A percentile compares a stretch with the other conserved stretches of the same genome.
Evolutionary conservation across 2,888 invertebrate genomes (phyloP).

Genomic region (Dryobota labecula): DNA sequence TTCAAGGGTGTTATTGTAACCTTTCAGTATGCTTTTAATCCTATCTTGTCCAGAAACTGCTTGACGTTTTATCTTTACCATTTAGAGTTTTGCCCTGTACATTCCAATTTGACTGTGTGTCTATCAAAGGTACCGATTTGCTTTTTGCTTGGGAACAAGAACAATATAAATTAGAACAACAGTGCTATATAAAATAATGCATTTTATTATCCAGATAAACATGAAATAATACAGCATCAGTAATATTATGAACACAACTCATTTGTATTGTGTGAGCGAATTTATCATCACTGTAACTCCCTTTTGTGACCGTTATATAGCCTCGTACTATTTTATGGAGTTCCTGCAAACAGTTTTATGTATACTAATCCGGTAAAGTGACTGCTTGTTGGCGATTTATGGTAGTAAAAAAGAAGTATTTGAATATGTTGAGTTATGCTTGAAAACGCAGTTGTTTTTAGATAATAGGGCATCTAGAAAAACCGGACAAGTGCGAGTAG

Average conservation of each 20-base stretch:
- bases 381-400: conserved; percentile 60
- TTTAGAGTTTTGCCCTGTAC: background rate
- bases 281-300: conserved; percentile 52
- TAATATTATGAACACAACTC: conserved; percentile 47
- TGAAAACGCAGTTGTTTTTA: background rate
- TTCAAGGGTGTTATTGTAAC: background rate
- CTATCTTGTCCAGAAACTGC: fast-evolving
- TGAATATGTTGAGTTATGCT: conserved; percentile 2
- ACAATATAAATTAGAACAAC: background rate
- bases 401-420: conserved; percentile 23
- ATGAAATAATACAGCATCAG: conserved; percentile 34
- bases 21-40: background rate
- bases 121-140: background rate
- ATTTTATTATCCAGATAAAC: conserved; percentile 5
- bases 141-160: background rate
- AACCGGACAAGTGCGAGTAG: too few species aligned
- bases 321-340: conserved; percentile 66
- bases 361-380: conserved; percentile 71
- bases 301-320: conserved; percentile 67
- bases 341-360: conserved; percentile 71
- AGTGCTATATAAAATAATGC: conserved; percentile 3
- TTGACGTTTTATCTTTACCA: background rate
- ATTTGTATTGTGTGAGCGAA: conserved; percentile 48
- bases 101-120: background rate
- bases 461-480: too few species aligned